Evolutionary conservation across 2,797 vertebrate genomes (phyloP).

Genomic region (Oryzias sinensis): DNA sequence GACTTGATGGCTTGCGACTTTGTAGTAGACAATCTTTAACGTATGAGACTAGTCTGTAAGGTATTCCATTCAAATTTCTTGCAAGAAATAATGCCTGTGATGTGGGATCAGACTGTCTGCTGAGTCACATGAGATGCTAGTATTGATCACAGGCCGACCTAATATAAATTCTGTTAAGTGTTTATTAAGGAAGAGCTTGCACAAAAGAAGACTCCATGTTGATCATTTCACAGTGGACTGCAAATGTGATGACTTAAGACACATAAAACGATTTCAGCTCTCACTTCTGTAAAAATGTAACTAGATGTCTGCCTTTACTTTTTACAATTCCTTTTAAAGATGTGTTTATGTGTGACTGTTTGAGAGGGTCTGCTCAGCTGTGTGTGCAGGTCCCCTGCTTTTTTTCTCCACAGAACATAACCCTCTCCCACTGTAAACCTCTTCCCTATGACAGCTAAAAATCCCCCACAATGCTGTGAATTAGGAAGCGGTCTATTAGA

Average conservation of each 20-base stretch:
- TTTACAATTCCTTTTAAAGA: slow-evolving; percentile 18
- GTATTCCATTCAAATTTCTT: slow-evolving; percentile 71
- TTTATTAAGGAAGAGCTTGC: slow-evolving; percentile 67
- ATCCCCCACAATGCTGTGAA: slow-evolving; percentile 78
- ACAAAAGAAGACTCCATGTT: slow-evolving; percentile 60
- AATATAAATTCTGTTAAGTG: slow-evolving; percentile 74
- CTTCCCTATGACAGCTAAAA: slow-evolving; percentile 73
- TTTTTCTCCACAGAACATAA: slow-evolving; percentile 70
- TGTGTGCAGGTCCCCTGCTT: slow-evolving; percentile 48
- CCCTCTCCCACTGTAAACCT: slow-evolving; percentile 71
- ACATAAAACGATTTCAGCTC: slow-evolving; percentile 32
- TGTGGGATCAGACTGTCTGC: slow-evolving; percentile 74
- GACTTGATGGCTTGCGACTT: slow-evolving; percentile 78
- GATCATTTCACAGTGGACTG: slow-evolving; percentile 64
- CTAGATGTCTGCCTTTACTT: slow-evolving; percentile 36
- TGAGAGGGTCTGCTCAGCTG: slow-evolving; percentile 22
- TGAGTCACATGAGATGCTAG: slow-evolving; percentile 67
- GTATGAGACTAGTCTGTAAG: slow-evolving; percentile 73
- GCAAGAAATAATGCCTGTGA: slow-evolving; percentile 64
- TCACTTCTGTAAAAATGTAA: slow-evolving; percentile 48
- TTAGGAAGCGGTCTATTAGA: slow-evolving; percentile 79
- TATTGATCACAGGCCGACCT: slow-evolving; percentile 73
- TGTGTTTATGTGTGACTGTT: slow-evolving; percentile 5
- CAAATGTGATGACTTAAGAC: slow-evolving; percentile 49
- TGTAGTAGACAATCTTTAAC: slow-evolving; percentile 71